Base-by-base conservation (phyloP, 1,140 invertebrate genomes). In the Euwallacea fornicatus region DNA sequence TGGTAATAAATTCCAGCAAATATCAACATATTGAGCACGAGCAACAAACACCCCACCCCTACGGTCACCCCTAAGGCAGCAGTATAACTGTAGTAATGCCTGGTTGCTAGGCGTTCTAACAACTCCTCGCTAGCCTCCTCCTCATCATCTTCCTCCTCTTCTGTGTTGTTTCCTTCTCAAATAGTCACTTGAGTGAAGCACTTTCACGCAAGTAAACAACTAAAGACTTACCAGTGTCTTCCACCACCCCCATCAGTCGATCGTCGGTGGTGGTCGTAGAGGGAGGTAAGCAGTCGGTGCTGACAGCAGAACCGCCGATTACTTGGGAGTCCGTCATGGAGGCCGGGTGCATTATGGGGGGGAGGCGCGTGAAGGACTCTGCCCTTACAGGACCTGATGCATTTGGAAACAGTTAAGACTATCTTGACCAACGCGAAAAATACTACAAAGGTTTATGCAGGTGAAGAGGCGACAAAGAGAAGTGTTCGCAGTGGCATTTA, bases 1-100 rank as follows among this genome's bases (percentile, higher is more conserved):
- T 72, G 92, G 78, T 94, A 93, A 80, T 94, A 95, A 68, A 96
- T 92, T 56, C 91, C 93, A 2, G 92, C 91, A 77, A 95, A 95
- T 60, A 96, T 91, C 54, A 96, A 83, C 81, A 95, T 88, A 82
- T 97, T 96, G 10, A 96, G 85, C 3, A 95, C 86, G 6, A 97
- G 84, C 4, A 97, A 85, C 54, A 93, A 90, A 78, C 93, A 94
- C 0, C 94, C 94, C 15, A 96, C 89, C 1, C 93, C 92, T 10
- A 96, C 91, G 0, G 93, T 95, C n/a, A 95, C 90, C 10, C 89
- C 91, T n/a, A 95, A 84, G 7, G 92, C 92, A 1, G 92, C 91
- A 0, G 91, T 93, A 74, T 92, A 93, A 74, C 86, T 88, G 76
- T 88, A 87, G 74, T 88, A 88, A 71, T 86, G 85, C 4, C 85